A percentile compares a stretch with the other conserved stretches of the same genome.
Evolutionary conservation across 1,140 invertebrate species (phyloP).

Genomic region (Brachionus manjavacas): DNA sequence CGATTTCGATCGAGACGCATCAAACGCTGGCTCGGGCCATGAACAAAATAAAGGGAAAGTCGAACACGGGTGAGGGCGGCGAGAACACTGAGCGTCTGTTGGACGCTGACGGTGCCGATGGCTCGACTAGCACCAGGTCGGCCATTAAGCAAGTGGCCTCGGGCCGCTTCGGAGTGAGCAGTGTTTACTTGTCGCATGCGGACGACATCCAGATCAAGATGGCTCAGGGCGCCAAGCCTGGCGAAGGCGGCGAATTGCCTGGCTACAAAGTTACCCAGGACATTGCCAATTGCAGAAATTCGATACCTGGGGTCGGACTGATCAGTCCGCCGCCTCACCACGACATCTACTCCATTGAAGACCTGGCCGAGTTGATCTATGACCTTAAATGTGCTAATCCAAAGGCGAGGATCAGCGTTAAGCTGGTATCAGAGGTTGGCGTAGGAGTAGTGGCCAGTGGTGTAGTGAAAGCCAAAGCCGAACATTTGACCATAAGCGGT

Average conservation of each 20-base stretch:
- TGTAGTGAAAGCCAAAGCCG: slow-evolving; percentile 95
- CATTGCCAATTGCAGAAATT: slow-evolving; percentile 89
- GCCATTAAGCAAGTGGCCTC: slow-evolving; percentile 79
- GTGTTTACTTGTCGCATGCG: slow-evolving; percentile 89
- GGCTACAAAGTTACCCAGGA: slow-evolving; percentile 74
- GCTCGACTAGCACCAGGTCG: slow-evolving; percentile 64
- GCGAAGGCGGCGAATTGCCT: slow-evolving; percentile 57
- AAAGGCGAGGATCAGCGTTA: slow-evolving; percentile 86
- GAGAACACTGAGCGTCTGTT: slow-evolving; percentile 67
- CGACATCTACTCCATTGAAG: slow-evolving; percentile 99
- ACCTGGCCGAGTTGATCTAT: slow-evolving; percentile 94
- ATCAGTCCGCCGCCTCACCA: slow-evolving; percentile 98
- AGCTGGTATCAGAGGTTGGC: slow-evolving; percentile 94
- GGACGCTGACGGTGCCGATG: slow-evolving; percentile 65
- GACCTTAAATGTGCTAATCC: slow-evolving; percentile 97
- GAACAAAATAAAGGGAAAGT: slow-evolving; percentile 91
- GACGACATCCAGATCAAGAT: slow-evolving; percentile 60
- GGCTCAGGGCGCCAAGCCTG: slow-evolving; percentile 59
- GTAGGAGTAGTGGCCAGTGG: slow-evolving; percentile 95
- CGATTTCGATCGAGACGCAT: slow-evolving; percentile 87
- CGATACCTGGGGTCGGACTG: slow-evolving; percentile 90
- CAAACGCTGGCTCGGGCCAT: slow-evolving; percentile 88
- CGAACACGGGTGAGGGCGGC: slow-evolving; percentile 90
- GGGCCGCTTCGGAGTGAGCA: slow-evolving; percentile 94
- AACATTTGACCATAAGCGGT: slow-evolving; percentile 95